These are phyloP conservation scores for Sebastes fasciatus DNA, from an alignment of 2,113 vertebrate species.

Conservation along the genomic window DNA sequence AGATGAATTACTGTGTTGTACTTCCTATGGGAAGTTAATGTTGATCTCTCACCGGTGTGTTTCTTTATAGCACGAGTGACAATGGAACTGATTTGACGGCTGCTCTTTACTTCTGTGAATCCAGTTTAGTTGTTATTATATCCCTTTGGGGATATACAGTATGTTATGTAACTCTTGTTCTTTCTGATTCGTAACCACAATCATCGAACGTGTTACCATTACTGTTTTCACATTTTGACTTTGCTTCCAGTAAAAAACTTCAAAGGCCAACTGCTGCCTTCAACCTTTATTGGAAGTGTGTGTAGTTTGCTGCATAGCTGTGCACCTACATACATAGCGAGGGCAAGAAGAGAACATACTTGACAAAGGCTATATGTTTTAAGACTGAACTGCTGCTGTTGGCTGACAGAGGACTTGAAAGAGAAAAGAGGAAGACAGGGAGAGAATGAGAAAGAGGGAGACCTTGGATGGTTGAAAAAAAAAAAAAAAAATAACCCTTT, in stretches of 20 bases:
- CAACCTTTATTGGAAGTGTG: not conserved
- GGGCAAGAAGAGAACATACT: not conserved
- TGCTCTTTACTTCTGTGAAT: not conserved
- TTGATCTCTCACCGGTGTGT: not conserved
- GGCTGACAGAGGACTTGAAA: constrained; percentile 22
- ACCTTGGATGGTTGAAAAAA: constrained; percentile 7
- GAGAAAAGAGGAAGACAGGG: constrained; percentile 1
- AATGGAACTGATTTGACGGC: not conserved
- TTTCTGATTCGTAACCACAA: not conserved
- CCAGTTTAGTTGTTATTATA: not conserved
- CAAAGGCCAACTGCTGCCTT: not conserved
- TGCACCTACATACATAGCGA: not conserved
- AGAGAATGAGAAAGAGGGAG: constrained; percentile 23
- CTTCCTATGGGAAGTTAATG: not conserved
- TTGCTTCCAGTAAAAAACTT: not conserved
- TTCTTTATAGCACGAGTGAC: not conserved
- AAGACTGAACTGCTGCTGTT: not conserved
- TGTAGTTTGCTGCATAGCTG: not conserved
- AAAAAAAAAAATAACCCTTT: not conserved
- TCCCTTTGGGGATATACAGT: not conserved
- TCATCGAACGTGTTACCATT: not conserved
- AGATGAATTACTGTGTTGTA: not conserved
- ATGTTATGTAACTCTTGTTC: not conserved
- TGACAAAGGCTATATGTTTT: constrained; percentile 3
- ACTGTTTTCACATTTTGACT: not conserved